These are phyloP conservation scores for Pseudorhiza aurosa DNA, from an alignment of 30 jellyfish, hydroid and myxozoan genomes.

Conservation along the genomic window DNA sequence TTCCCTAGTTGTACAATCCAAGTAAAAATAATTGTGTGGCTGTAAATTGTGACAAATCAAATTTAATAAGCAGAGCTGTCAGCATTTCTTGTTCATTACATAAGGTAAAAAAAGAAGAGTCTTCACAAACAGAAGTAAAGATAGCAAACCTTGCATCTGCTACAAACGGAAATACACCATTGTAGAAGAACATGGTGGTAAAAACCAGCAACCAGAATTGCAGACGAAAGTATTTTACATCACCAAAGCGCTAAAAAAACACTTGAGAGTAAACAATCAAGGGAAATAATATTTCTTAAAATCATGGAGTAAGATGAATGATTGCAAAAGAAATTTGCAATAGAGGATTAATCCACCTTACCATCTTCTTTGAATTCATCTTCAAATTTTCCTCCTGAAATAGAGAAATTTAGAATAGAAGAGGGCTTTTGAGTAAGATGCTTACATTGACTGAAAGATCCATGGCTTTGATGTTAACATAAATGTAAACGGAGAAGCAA, in stretches of 20 bases:
- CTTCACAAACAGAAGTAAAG: not conserved
- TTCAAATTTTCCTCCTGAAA: slow-evolving; percentile 61
- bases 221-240: slow-evolving; percentile 62
- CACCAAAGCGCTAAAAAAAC: slow-evolving; percentile 64
- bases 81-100: no score
- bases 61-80: no score
- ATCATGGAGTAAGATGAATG: no score
- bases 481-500: not conserved
- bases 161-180: slow-evolving; percentile 87
- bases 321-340: not conserved
- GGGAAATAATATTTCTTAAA: not conserved
- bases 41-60: no score
- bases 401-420: not conserved
- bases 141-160: slow-evolving; percentile 85
- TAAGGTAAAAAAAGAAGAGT: no score
- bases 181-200: slow-evolving; percentile 89
- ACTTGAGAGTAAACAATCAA: not conserved
- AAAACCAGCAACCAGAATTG: slow-evolving; percentile 83
- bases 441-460: not conserved
- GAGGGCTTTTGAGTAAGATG: no score
- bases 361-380: slow-evolving; percentile 59
- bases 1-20: no score
- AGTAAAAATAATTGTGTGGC: no score
- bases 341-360: slow-evolving; percentile 10
- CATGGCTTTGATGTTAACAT: not conserved